Percentiles rank a stretch among this genome's conserved stretches.
Evolutionary conservation across 37 sponge, comb jelly and placozoan genomes (phyloP).

Genomic region (Spongia lamella): DNA sequence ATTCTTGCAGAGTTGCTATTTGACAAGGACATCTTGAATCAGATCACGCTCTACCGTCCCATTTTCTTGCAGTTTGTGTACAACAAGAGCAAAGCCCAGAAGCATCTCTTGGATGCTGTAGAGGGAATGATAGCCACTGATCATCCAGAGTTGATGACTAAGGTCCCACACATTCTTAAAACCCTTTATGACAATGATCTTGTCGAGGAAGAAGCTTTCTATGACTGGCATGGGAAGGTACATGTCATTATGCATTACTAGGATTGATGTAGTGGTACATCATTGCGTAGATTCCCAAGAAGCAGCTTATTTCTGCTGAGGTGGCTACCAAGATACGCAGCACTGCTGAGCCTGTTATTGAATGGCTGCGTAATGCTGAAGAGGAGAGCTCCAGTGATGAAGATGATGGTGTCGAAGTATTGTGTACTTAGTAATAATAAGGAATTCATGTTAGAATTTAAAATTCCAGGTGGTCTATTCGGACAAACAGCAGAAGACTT

Average conservation of each 20-base stretch:
- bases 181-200: constrained; percentile 92
- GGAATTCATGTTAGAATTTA: neutral
- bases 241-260: neutral
- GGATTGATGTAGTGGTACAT: neutral
- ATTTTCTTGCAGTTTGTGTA: constrained; percentile 91
- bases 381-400: constrained; percentile 88
- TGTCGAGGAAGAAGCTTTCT: constrained; percentile 88
- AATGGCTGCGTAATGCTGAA: constrained; percentile 93
- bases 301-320: constrained; percentile 64
- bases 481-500: neutral
- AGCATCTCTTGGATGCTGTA: constrained; percentile 83
- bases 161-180: constrained; percentile 90
- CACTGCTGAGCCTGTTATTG: constrained; percentile 80
- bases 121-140: constrained; percentile 86
- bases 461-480: constrained; percentile 21
- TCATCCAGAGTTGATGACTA: constrained; percentile 76
- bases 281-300: constrained; percentile 74
- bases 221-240: constrained; percentile 97
- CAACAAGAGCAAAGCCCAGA: constrained; percentile 88
- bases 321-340: constrained; percentile 69
- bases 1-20: constrained; percentile 93
- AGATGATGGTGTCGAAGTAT: constrained; percentile 58
- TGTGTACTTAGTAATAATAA: neutral
- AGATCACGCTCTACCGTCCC: constrained; percentile 83
- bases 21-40: constrained; percentile 67